Evolutionary conservation across 2,113 vertebrate species (phyloP).

Genomic region (Nycticebus coucang): DNA sequence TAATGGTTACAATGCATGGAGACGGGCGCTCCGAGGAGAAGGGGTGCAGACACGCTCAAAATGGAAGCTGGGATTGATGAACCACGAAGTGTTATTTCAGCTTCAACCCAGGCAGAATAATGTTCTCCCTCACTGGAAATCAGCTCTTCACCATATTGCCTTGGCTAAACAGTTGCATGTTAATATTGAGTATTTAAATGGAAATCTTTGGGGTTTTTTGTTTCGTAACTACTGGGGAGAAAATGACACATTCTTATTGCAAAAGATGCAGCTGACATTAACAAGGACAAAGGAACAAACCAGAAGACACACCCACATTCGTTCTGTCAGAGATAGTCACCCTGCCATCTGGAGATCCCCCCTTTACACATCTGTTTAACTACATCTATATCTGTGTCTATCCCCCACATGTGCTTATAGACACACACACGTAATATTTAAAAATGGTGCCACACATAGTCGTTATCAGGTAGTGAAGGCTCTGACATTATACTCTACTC

Average conservation of each 20-base stretch:
- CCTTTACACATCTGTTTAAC: not conserved
- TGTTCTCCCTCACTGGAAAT: not conserved
- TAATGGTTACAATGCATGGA: slow-evolving; percentile 8
- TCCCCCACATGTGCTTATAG: not conserved
- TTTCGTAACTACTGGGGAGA: not conserved
- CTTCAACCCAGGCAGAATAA: not conserved
- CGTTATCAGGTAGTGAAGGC: not conserved
- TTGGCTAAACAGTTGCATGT: not conserved
- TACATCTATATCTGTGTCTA: not conserved
- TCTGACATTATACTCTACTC: not conserved
- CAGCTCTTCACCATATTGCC: not conserved
- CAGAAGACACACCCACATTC: not conserved
- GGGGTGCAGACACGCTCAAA: not conserved
- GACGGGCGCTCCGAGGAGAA: not conserved
- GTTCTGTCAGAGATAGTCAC: not conserved
- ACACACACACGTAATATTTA: not conserved
- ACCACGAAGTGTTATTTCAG: not conserved
- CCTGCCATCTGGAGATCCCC: not conserved
- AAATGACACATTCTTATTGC: not conserved
- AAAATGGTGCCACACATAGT: not conserved
- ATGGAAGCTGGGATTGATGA: not conserved
- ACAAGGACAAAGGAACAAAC: not conserved
- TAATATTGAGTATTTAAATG: not conserved
- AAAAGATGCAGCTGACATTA: not conserved
- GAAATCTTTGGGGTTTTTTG: not conserved